Conservation (phyloP, 2,113 vertebrate species). For the Brachyhypopomus occidentalis region DNA sequence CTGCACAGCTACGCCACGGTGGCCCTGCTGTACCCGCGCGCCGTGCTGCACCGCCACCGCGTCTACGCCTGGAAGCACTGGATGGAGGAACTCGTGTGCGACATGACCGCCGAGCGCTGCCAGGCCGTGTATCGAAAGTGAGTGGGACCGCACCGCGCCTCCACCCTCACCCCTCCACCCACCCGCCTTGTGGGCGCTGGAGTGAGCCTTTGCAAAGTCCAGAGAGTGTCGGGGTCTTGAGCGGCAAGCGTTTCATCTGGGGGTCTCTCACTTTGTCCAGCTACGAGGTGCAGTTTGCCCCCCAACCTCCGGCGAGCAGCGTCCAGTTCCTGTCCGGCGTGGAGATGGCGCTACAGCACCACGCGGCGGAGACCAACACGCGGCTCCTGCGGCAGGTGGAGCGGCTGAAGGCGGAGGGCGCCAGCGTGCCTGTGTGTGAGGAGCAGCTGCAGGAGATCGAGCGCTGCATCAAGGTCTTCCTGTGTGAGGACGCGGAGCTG, state of each 20-base stretch:
- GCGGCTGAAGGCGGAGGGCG: constrained; percentile 90
- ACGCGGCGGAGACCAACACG: constrained; percentile 86
- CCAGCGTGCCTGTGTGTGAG: constrained; percentile 84
- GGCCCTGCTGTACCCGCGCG: constrained; percentile 91
- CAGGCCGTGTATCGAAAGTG: constrained; percentile 91
- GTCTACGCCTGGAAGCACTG: constrained; percentile 94
- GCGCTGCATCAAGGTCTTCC: constrained; percentile 91
- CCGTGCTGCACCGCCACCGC: constrained; percentile 87
- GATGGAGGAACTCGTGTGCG: constrained; percentile 92
- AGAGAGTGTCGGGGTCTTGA: too few species aligned
- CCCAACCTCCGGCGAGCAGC: constrained; percentile 80
- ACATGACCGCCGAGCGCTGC: constrained; percentile 88
- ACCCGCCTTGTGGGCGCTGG: too few species aligned
- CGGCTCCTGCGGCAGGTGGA: constrained; percentile 88
- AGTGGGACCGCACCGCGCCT: constrained; percentile 50
- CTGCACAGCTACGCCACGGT: constrained; percentile 97
- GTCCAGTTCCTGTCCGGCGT: constrained; percentile 90
- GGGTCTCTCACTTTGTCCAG: constrained; percentile 61
- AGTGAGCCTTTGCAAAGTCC: too few species aligned
- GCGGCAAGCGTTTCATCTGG: too few species aligned
- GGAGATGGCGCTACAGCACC: constrained; percentile 89
- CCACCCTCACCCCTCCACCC: too few species aligned
- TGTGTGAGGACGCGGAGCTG: constrained; percentile 89
- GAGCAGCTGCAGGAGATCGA: constrained; percentile 98
- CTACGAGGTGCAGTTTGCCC: constrained; percentile 90